Evolutionary conservation across 2,888 invertebrate species (phyloP), one percentile per base, ranked within the genome.

Genomic region (Helobdella robusta): DNA sequence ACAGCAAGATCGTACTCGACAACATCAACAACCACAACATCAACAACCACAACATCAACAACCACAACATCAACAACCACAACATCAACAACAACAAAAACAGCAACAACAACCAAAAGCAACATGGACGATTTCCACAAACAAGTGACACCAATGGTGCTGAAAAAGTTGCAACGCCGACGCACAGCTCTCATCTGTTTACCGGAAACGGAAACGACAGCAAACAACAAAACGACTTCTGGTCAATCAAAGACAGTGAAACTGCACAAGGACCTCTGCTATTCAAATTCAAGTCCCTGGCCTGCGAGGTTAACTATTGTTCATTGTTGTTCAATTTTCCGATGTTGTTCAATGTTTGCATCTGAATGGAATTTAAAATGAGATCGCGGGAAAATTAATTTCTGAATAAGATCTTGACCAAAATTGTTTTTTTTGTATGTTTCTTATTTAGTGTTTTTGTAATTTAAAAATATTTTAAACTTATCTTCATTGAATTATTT

Each of bases 61-160:
- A 11, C 18, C 40, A 18, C 40, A 40, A 40, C 11, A 15, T 18
- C 18, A 40, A 11, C 18, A 15, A 40, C 11, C 11, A 40, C 11
- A 40, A 18, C 40, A 11, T 40, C 40, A 11, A 40, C 11, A 40
- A 18, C 11, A 40, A 11, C 18, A 18, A 40, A 40, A 18, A 40
- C 40, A 18, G 18, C 48, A 48, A 48, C 48, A 48, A 48, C 48
- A 48, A 48, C 48, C n/a, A 56, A 56, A n/a, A 56, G 30, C 25
- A 56, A 56, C 28, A 56, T 56, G 56, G 56, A 56, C 32, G 56
- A 56, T 18, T 56, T 56, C 56, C 56, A 56, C 56, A 56, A 56
- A 30, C 28, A 56, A 28, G 56, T 32, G 5, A 56, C 56, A 5
- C 56, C 56, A 18, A 56, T 56, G 56, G 32, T 30, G 28, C 56